A percentile compares a stretch with the other conserved stretches of the same genome.
Evolutionary conservation across 2,888 invertebrate genomes (phyloP).

Genomic region (Drosophila fulvimacula): DNA sequence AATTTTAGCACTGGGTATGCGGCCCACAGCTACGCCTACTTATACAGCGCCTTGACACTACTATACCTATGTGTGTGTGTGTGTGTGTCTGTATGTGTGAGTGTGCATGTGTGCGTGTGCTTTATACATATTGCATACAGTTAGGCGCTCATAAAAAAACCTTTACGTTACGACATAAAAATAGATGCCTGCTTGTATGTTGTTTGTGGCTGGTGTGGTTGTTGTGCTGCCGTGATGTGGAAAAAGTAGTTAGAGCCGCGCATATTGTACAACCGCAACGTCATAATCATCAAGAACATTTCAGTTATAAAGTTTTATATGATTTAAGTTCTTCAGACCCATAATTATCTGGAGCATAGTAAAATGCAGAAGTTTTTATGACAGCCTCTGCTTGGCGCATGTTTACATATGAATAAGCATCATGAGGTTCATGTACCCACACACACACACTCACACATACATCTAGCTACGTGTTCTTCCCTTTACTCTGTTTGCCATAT

Average conservation of each 20-base stretch:
- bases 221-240: conserved; percentile 24
- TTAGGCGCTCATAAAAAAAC: conserved; percentile 75
- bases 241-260: conserved; percentile 45
- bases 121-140: conserved; percentile 72
- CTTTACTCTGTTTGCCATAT: background rate
- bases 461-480: background rate
- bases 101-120: conserved; percentile 25
- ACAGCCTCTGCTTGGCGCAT: conserved; percentile 20
- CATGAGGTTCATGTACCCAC: conserved; percentile 1
- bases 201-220: conserved; percentile 33
- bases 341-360: conserved; percentile 48
- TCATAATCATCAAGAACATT: conserved; percentile 67
- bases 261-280: conserved; percentile 52
- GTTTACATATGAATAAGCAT: conserved; percentile 2
- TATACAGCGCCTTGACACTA: conserved; percentile 64
- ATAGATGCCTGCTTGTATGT: conserved; percentile 55
- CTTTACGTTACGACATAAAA: conserved; percentile 68
- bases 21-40: conserved; percentile 26
- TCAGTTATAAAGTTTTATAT: conserved; percentile 75
- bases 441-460: conserved; percentile 16
- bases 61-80: conserved; percentile 20
- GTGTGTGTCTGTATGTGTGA: conserved; percentile 4
- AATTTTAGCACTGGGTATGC: conserved; percentile 68
- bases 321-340: conserved; percentile 57
- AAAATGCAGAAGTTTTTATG: conserved; percentile 44